A percentile compares a stretch with the other conserved stretches of the same genome.
phyloP scores from a whole-genome alignment of 2,113 vertebrate species.

The Pangasianodon gigas region DNA sequence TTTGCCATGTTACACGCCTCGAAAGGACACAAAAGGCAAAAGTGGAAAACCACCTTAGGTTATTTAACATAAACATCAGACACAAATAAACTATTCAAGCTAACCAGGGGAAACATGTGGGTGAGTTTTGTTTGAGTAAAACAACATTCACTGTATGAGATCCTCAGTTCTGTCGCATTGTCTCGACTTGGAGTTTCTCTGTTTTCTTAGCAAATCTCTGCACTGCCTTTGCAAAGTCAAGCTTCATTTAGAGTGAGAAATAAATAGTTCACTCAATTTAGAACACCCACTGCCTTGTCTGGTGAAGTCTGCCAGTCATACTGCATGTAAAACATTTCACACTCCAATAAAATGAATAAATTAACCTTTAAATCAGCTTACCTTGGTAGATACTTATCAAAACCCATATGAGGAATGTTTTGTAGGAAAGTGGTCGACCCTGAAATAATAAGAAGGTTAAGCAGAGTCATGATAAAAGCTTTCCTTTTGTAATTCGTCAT shows the following conservation, averaged over 20 bases:
- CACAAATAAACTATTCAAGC: constrained; percentile 54
- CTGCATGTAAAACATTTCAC: not conserved
- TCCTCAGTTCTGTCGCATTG: constrained; percentile 13
- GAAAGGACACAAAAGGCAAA: constrained; percentile 57
- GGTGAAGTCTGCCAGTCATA: not conserved
- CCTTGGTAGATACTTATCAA: constrained; percentile 99
- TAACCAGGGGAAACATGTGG: constrained; percentile 46
- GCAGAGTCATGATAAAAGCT: not conserved
- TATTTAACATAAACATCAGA: constrained; percentile 50
- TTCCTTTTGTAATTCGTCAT: not conserved
- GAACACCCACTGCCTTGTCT: constrained; percentile 11
- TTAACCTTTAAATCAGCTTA: constrained; percentile 63
- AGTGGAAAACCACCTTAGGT: constrained; percentile 56
- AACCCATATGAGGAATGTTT: constrained; percentile 97
- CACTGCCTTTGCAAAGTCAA: constrained; percentile 25
- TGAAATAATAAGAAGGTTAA: constrained; percentile 55
- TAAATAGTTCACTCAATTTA: constrained; percentile 34
- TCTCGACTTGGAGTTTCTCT: constrained; percentile 23
- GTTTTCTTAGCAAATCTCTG: constrained; percentile 31
- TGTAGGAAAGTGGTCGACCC: constrained; percentile 93
- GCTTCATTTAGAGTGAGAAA: constrained; percentile 16
- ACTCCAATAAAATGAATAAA: not conserved
- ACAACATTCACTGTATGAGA: constrained; percentile 28
- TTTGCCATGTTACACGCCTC: constrained; percentile 43
- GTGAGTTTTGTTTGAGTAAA: constrained; percentile 54